phyloP scores from a whole-genome alignment of 2,888 invertebrate genomes.

The Celastrina argiolus region DNA sequence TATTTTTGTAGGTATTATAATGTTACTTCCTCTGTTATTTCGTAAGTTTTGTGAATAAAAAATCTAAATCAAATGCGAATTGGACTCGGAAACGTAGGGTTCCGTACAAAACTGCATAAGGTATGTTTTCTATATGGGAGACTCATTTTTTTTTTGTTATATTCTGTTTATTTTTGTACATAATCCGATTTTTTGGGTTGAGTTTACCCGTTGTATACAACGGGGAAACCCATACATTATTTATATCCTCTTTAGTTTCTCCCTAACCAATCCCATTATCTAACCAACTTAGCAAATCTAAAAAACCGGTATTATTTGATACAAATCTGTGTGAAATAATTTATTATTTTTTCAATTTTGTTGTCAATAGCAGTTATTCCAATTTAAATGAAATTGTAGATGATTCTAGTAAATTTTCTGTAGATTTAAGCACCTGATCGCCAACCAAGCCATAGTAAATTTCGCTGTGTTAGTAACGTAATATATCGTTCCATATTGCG shows the following conservation, averaged over 20 bases:
- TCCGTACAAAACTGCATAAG: too few species aligned
- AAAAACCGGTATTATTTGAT: too few species aligned
- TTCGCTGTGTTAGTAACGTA: not conserved
- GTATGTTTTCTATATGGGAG: too few species aligned
- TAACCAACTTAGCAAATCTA: constrained; percentile 28
- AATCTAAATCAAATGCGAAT: too few species aligned
- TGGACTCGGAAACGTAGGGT: too few species aligned
- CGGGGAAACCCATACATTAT: too few species aligned
- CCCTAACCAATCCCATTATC: constrained; percentile 43
- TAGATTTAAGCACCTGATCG: not conserved
- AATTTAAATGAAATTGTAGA: not conserved
- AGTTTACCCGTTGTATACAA: too few species aligned
- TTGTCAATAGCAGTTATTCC: too few species aligned
- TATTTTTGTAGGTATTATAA: constrained; percentile 6
- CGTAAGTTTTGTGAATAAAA: constrained; percentile 37
- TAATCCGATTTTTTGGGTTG: too few species aligned
- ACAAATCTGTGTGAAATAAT: not conserved
- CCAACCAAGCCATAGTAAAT: not conserved
- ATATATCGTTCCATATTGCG: not conserved
- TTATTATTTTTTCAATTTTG: not conserved
- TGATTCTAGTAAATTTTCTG: not conserved
- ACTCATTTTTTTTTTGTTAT: too few species aligned
- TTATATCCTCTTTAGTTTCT: not conserved
- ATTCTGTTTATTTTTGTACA: too few species aligned
- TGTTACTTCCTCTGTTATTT: constrained; percentile 44